Percentiles rank a stretch among this genome's conserved stretches.
Evolutionary conservation across 1,140 invertebrate species (phyloP).

Genomic region (Temnothorax curvispinosus): DNA sequence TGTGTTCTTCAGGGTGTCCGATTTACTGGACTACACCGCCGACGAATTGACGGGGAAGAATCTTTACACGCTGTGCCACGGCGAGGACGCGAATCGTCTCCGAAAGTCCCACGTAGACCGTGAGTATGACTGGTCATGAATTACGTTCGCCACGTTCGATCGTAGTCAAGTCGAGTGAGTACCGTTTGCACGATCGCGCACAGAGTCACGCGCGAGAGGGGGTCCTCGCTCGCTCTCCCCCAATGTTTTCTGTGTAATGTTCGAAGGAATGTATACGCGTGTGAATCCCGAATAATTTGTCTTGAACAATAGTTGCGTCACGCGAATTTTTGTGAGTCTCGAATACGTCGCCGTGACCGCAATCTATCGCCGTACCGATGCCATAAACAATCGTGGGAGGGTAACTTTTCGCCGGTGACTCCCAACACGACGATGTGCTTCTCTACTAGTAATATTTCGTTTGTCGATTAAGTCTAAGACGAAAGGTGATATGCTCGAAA

Average conservation of each 20-base stretch:
- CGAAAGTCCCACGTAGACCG: slow-evolving; percentile 96
- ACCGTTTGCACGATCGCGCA: slow-evolving; percentile 58
- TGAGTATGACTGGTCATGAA: slow-evolving; percentile 88
- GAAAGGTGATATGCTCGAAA: background rate
- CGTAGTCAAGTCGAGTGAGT: slow-evolving; percentile 36
- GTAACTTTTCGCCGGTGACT: background rate
- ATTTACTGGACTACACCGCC: slow-evolving; percentile 96
- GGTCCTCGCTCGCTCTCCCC: slow-evolving; percentile 7
- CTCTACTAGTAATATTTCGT: background rate
- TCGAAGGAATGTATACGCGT: slow-evolving; percentile 25
- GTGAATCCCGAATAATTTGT: background rate
- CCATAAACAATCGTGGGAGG: background rate
- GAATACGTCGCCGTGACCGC: background rate
- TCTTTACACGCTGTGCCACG: slow-evolving; percentile 97
- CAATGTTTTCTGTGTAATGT: slow-evolving; percentile 54
- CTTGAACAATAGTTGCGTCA: background rate
- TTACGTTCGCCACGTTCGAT: slow-evolving; percentile 20
- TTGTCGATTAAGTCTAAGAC: background rate
- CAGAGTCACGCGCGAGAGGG: slow-evolving; percentile 21
- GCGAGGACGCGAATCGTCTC: slow-evolving; percentile 96
- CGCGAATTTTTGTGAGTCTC: background rate
- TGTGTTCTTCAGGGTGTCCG: slow-evolving; percentile 91
- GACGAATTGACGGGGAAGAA: slow-evolving; percentile 98
- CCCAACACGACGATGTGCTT: slow-evolving; percentile 24
- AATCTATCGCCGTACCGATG: too few species aligned